Base-by-base conservation (phyloP, 2,113 vertebrate species). In the Sorex fumeus region DNA sequence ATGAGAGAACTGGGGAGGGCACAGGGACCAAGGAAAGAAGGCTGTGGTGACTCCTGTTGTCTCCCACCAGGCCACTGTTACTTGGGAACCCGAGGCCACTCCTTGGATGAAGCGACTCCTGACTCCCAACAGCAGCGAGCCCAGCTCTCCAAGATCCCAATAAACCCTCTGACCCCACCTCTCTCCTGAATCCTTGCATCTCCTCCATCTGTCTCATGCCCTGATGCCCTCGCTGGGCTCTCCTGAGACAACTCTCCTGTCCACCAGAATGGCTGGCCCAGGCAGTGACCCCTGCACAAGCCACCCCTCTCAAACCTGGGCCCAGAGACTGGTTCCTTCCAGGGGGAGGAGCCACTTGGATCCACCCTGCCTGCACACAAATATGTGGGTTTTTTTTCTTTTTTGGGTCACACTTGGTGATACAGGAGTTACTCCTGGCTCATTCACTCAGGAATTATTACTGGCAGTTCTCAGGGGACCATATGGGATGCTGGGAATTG, bases 1-100 rank as follows among this genome's bases (percentile, higher is more conserved):
- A 27, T 25, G 30, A 34, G 13, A 21, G 25, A 45, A 30, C 13
- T 28, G 72, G 70, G 3, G 16, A 4, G 30, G 36, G 69, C 70
- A 43, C 23, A 30, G 27, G 84, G 11, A 30, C 11, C 7, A 12
- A 6, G 76, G 18, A 8, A 21, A 77, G 69, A 60, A 62, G 47
- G 4, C n/a, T 9, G 32, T 0, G 19, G 34, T 0, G 0, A 25
- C 60, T 43, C 50, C 21, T 8, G 6, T 53, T 8, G 0, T 62
- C 45, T 91, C 62, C 82, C 13, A 2, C 75, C 72, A 95, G 95
- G 83, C 21, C 66, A 9, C 64, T 28, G 78, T 71, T 91, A 40
- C 79, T 0, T 15, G 66, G 79, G 74, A 78, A 57, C 19, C n/a
- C 27, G 1, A 30, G 8, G 50, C 25, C 40, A 10, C 40, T 50